Conservation (phyloP, 2,113 vertebrate genomes). For the Sinocyclocheilus maitianheensis region DNA sequence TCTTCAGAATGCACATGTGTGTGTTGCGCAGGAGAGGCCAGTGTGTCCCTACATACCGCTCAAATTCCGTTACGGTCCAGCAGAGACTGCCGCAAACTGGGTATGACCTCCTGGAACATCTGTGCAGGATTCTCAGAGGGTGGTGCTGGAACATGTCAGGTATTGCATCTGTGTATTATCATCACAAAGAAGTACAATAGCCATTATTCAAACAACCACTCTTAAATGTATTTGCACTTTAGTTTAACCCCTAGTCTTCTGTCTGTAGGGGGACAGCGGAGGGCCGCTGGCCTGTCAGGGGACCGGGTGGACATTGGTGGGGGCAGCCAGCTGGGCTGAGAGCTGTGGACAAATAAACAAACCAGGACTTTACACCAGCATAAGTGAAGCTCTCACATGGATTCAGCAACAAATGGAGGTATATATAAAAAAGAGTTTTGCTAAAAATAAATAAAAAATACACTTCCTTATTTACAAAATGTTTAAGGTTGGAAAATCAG, state of each 20-base stretch:
- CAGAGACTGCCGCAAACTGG: conserved; percentile 77
- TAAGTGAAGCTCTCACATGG: conserved; percentile 81
- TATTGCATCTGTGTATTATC: conserved; percentile 52
- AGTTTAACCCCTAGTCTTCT: neutral
- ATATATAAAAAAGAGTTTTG: neutral
- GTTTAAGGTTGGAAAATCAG: neutral
- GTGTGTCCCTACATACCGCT: conserved; percentile 75
- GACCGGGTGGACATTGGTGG: conserved; percentile 82
- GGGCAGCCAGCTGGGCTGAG: conserved; percentile 80
- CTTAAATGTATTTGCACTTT: neutral
- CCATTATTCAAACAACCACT: neutral
- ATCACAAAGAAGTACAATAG: neutral
- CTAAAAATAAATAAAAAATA: neutral
- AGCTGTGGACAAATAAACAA: conserved; percentile 82
- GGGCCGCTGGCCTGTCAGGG: conserved; percentile 83
- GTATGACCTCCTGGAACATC: conserved; percentile 81
- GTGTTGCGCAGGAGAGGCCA: conserved; percentile 58
- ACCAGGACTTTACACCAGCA: conserved; percentile 81
- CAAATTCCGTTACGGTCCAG: conserved; percentile 81
- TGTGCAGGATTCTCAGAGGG: conserved; percentile 82
- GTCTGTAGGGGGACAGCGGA: conserved; percentile 81
- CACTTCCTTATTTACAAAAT: neutral
- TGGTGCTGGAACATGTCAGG: conserved; percentile 85
- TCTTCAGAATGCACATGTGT: conserved; percentile 1
- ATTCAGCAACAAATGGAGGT: conserved; percentile 88